Evolutionary conservation across 2,113 vertebrate genomes (phyloP).

Genomic region (Ivindomyrus marchei): DNA sequence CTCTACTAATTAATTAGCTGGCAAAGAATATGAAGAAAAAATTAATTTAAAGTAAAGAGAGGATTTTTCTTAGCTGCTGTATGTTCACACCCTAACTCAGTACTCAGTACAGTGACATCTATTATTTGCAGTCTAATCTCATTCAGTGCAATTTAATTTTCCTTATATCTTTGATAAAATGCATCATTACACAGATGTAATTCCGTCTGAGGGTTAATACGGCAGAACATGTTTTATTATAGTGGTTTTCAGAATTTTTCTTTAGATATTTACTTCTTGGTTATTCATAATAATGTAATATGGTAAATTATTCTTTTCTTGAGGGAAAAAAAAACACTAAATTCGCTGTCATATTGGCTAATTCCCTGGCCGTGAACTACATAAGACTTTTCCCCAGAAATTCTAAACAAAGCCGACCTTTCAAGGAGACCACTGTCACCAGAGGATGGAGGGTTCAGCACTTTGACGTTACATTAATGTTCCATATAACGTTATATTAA

Average conservation of each 20-base stretch:
- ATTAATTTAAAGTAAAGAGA: not conserved
- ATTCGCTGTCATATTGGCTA: not conserved
- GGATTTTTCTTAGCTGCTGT: not conserved
- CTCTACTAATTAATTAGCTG: not conserved
- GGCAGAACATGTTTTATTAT: conserved; percentile 28
- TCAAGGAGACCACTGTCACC: not conserved
- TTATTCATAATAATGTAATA: not conserved
- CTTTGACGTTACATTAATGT: not conserved
- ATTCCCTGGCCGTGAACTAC: not conserved
- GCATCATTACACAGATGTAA: not conserved
- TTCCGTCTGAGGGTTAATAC: not conserved
- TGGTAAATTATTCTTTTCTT: not conserved
- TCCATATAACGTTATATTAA: not conserved
- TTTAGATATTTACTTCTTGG: not conserved
- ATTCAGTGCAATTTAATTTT: conserved; percentile 6
- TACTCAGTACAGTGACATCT: not conserved
- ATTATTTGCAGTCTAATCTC: not conserved
- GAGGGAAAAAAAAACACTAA: not conserved
- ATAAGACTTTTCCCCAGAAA: not conserved
- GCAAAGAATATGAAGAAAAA: not conserved
- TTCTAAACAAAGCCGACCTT: not conserved
- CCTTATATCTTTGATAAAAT: not conserved
- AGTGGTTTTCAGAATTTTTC: conserved; percentile 46
- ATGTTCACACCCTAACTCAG: not conserved
- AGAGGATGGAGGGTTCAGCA: not conserved